Conservation (phyloP, 53 echinoderm and acorn worm species). For the Apostichopus leukothele region DNA sequence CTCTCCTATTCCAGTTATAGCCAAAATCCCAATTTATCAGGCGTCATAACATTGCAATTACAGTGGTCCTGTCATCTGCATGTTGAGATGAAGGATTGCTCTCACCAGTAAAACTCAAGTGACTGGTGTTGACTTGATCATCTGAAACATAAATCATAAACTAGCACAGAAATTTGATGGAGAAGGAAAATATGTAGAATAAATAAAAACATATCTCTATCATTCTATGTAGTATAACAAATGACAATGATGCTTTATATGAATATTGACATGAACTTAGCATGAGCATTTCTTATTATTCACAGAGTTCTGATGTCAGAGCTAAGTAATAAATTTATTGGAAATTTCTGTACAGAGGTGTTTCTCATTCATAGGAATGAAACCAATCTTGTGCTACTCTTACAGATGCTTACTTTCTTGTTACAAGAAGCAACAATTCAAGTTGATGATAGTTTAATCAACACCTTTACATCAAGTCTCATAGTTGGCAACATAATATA, state of each 20-base stretch:
- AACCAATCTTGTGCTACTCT: no score
- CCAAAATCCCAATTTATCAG: slow-evolving; percentile 16
- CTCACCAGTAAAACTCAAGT: neutral
- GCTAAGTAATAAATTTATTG: no score
- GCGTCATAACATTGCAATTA: slow-evolving; percentile 22
- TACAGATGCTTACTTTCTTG: no score
- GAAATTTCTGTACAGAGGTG: no score
- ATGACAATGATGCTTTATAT: neutral
- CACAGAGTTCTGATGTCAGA: no score
- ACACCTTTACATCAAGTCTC: no score
- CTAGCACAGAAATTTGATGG: neutral
- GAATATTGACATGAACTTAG: neutral
- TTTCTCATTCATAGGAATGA: no score
- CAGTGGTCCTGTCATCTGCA: neutral
- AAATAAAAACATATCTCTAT: neutral
- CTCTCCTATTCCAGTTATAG: slow-evolving; percentile 3
- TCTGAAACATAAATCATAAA: neutral
- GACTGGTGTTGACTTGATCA: slow-evolving; percentile 5
- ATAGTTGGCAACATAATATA: no score
- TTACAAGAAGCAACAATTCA: no score
- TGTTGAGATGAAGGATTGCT: slow-evolving; percentile 1
- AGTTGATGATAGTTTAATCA: no score
- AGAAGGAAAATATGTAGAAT: neutral
- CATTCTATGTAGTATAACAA: neutral
- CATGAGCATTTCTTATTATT: no score